Conservation (phyloP, 2,888 invertebrate genomes). For the Drosophila leonis region DNA sequence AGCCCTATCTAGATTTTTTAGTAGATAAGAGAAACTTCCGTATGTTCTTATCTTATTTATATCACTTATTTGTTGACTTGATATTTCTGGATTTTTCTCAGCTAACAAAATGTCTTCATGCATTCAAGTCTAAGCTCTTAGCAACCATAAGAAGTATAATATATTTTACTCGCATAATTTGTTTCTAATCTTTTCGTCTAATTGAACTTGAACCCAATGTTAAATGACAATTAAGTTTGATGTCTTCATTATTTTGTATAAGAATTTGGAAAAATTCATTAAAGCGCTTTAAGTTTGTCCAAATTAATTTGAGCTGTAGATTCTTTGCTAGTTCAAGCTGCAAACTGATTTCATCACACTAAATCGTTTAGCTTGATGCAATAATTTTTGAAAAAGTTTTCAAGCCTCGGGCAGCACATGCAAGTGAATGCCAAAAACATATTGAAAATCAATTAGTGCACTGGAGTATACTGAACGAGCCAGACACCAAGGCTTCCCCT, state of each 20-base stretch:
- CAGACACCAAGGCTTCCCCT: slow-evolving; percentile 22
- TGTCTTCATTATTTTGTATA: slow-evolving; percentile 67
- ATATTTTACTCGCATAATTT: background rate
- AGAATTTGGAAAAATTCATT: slow-evolving; percentile 45
- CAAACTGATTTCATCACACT: slow-evolving; percentile 12
- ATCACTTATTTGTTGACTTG: too few relatives aligned
- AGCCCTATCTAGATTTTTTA: background rate
- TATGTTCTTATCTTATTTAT: background rate
- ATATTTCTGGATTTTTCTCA: background rate
- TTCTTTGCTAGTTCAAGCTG: slow-evolving; percentile 5
- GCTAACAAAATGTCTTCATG: background rate
- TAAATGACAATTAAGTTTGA: slow-evolving; percentile 66
- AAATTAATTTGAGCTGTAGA: background rate
- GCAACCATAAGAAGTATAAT: background rate
- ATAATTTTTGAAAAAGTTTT: slow-evolving; percentile 13
- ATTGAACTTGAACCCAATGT: slow-evolving; percentile 72
- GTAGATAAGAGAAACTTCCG: slow-evolving; percentile 1
- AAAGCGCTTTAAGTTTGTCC: background rate
- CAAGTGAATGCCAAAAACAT: slow-evolving; percentile 50
- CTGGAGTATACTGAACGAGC: slow-evolving; percentile 13
- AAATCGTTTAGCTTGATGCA: slow-evolving; percentile 25
- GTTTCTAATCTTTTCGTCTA: slow-evolving; percentile 32
- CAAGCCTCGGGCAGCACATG: slow-evolving; percentile 29
- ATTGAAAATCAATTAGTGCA: slow-evolving; percentile 69
- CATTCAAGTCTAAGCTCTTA: background rate